Evolutionary conservation across 2,113 vertebrate species (phyloP).

Genomic region (Aspiorhynchus laticeps): DNA sequence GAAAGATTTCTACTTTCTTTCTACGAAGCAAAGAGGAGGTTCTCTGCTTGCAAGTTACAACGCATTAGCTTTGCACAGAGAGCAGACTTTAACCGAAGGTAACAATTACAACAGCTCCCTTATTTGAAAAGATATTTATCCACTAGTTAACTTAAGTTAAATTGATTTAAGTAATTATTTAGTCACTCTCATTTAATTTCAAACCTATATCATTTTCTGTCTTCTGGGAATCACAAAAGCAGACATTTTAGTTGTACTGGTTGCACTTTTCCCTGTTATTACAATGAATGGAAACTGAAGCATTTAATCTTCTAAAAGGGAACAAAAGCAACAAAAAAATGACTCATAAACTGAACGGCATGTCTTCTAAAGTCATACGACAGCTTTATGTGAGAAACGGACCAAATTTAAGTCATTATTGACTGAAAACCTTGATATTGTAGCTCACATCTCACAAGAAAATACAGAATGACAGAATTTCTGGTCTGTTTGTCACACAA

Average conservation of each 20-base stretch:
- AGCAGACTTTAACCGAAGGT: conserved; percentile 10
- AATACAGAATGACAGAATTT: background rate
- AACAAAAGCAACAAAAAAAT: background rate
- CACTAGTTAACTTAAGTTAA: background rate
- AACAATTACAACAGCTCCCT: conserved; percentile 22
- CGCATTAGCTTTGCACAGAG: conserved; percentile 40
- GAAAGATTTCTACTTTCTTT: conserved; percentile 67
- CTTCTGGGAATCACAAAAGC: background rate
- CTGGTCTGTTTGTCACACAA: background rate
- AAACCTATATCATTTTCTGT: background rate
- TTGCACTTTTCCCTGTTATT: background rate
- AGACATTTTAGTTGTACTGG: background rate
- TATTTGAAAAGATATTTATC: background rate
- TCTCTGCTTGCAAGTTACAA: conserved; percentile 48
- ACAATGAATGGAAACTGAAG: background rate
- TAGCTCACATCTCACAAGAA: background rate
- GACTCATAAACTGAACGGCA: background rate
- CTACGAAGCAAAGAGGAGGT: conserved; percentile 59
- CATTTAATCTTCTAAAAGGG: background rate
- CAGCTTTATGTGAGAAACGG: background rate
- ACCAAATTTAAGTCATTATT: background rate
- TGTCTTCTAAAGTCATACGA: background rate
- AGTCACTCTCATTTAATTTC: background rate
- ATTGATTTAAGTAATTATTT: background rate
- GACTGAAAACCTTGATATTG: background rate